phyloP scores from a whole-genome alignment of 2,888 invertebrate species.

The Metalampra italica region DNA sequence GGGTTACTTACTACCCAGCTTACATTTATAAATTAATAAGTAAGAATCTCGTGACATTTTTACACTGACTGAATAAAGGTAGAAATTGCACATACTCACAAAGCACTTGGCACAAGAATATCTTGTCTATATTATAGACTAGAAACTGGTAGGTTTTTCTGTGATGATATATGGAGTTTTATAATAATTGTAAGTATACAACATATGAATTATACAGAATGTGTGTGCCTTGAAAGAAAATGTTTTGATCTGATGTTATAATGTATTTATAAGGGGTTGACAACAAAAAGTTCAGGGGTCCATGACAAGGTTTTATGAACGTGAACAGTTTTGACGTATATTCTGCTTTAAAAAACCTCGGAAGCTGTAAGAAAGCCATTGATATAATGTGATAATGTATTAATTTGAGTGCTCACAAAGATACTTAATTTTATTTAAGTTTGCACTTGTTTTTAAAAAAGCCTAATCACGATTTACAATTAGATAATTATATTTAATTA shows the following conservation, averaged over 20 bases:
- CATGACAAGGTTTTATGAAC: background rate
- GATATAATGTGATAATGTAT: slow-evolving; percentile 22
- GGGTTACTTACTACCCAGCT: no score
- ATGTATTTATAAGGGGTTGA: background rate
- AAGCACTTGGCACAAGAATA: background rate
- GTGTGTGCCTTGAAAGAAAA: background rate
- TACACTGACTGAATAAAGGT: background rate
- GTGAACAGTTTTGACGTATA: background rate
- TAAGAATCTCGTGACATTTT: background rate
- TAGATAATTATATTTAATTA: no score
- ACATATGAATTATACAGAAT: background rate
- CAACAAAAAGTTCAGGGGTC: background rate
- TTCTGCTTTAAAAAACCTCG: no score
- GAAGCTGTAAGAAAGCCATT: background rate
- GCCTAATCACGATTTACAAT: slow-evolving; percentile 8
- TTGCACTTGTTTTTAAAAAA: slow-evolving; percentile 18
- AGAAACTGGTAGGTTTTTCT: background rate
- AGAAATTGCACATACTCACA: background rate
- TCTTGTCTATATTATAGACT: no score
- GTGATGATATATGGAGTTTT: background rate
- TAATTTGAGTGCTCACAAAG: slow-evolving; percentile 47
- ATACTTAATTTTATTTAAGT: slow-evolving; percentile 49
- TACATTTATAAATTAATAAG: background rate
- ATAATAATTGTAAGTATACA: background rate
- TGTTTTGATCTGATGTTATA: background rate